Percentiles rank a stretch among this genome's conserved stretches.
Evolutionary conservation across 2,797 vertebrate genomes (phyloP).

Genomic region (Denticeps clupeoides): DNA sequence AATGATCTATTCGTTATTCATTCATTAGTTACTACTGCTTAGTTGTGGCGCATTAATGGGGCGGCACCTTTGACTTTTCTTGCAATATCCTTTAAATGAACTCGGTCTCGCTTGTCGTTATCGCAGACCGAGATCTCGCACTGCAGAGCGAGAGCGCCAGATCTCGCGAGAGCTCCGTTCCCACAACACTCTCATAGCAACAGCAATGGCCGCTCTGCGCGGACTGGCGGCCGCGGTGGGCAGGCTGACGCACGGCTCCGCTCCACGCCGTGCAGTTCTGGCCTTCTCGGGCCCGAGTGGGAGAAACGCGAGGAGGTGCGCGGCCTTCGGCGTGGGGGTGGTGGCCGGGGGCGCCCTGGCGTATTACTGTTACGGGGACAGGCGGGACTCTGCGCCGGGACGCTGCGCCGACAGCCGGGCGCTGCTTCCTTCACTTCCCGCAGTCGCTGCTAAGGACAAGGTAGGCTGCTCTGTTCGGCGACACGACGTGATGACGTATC

Average conservation of each 20-base stretch:
- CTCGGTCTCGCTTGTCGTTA: no score
- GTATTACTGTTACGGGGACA: conserved; percentile 42
- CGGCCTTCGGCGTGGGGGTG: conserved; percentile 41
- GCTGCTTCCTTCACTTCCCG: conserved; percentile 46
- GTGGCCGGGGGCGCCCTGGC: conserved; percentile 51
- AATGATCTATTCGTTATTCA: no score
- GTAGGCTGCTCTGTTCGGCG: no score
- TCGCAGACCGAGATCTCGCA: no score
- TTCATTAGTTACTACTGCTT: no score
- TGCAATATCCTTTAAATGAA: no score
- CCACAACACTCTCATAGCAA: conserved; percentile 30
- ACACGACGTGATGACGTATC: no score
- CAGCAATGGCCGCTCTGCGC: conserved; percentile 63
- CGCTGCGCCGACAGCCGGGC: conserved; percentile 29
- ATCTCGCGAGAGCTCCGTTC: conserved; percentile 55
- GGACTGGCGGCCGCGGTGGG: conserved; percentile 45
- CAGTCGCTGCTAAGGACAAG: conserved; percentile 58
- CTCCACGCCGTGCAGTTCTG: conserved; percentile 24
- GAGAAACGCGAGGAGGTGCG: conserved; percentile 20
- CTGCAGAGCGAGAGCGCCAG: conserved; percentile 20
- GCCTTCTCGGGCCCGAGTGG: conserved; percentile 13
- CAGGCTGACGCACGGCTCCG: conserved; percentile 33
- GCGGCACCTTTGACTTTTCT: no score
- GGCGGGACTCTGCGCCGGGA: conserved; percentile 29
- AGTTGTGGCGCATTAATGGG: no score